Conservation (phyloP, 2,888 invertebrate species). For the Eremobia ochroleuca region DNA sequence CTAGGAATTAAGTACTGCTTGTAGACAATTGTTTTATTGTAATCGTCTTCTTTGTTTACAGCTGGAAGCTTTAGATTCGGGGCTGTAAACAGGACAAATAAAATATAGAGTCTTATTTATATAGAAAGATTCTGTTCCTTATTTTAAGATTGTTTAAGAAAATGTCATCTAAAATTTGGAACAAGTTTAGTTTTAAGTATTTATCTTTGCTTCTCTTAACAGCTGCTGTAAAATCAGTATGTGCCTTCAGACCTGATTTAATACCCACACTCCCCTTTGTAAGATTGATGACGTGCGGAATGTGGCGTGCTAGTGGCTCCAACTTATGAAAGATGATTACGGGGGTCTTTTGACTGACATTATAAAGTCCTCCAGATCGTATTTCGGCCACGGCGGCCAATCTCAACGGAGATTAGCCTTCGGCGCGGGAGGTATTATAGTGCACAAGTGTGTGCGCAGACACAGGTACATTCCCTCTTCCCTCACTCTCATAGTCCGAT, state of each 20-base stretch:
- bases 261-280: constrained; percentile 1
- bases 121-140: background rate
- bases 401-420: too few species aligned
- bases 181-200: too few species aligned
- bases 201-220: constrained; percentile 1
- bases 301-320: constrained; percentile 2
- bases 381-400: too few species aligned
- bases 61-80: background rate
- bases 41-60: background rate
- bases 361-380: too few species aligned
- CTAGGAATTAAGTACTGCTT: background rate
- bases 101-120: background rate
- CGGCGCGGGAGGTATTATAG: too few species aligned
- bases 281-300: constrained; percentile 28
- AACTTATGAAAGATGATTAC: constrained; percentile 20
- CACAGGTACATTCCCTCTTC: too few species aligned
- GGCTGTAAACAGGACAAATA: constrained; percentile 12
- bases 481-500: too few species aligned
- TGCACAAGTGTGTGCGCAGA: too few species aligned
- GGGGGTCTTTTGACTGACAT: constrained; percentile 9
- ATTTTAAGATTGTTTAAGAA: constrained; percentile 3
- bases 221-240: background rate
- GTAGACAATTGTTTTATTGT: constrained; percentile 13
- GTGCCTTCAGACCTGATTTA: constrained; percentile 12
- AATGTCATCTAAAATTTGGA: background rate